A percentile compares a stretch with the other conserved stretches of the same genome.
Conservation (phyloP, 2,113 vertebrate species). For the Megaceryle maxima region DNA sequence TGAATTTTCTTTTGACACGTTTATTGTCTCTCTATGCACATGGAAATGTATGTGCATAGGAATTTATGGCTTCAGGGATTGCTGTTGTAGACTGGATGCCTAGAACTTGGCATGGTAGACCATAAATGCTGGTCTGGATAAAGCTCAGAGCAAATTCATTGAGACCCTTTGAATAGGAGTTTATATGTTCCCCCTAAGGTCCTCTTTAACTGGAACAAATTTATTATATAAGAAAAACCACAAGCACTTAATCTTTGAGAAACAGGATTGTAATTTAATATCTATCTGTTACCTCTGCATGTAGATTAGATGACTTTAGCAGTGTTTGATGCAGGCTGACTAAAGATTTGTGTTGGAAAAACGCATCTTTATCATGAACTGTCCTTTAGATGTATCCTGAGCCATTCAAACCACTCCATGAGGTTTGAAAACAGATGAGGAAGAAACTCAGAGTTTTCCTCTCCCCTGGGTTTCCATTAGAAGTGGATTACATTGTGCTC, state of each 20-base stretch:
- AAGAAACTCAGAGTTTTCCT: not conserved
- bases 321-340: not conserved
- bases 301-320: not conserved
- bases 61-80: not conserved
- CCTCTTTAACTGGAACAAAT: not conserved
- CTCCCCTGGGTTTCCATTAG: not conserved
- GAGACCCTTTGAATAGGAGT: not conserved
- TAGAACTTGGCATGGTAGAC: not conserved
- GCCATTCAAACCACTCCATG: not conserved
- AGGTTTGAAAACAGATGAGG: not conserved
- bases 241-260: not conserved
- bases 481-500: not conserved
- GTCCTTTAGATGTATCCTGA: not conserved
- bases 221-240: not conserved
- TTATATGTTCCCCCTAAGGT: not conserved
- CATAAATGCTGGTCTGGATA: not conserved
- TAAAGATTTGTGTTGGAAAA: fast-evolving
- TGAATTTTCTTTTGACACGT: not conserved
- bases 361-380: not conserved
- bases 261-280: not conserved
- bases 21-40: not conserved
- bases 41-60: not conserved
- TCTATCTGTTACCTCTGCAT: not conserved
- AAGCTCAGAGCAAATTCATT: not conserved
- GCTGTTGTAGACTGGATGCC: not conserved